phyloP scores from a whole-genome alignment of 1,140 invertebrate species.

The Drosophila bocki region DNA sequence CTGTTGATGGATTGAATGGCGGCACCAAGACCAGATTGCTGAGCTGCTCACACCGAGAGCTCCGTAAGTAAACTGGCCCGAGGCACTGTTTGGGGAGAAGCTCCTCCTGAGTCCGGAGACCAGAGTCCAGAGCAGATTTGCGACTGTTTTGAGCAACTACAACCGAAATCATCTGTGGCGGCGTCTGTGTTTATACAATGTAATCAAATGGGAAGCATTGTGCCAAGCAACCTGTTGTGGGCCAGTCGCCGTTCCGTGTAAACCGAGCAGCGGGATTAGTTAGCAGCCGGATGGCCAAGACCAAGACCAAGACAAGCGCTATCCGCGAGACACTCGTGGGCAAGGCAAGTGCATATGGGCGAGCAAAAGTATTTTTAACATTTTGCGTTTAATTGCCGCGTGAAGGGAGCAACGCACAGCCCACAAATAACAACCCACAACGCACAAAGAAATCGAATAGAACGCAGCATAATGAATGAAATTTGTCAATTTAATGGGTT shows the following conservation, averaged over 20 bases:
- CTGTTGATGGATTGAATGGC: conserved; percentile 5
- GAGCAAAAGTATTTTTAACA: conserved; percentile 34
- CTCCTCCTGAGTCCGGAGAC: background rate
- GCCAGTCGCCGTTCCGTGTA: conserved; percentile 58
- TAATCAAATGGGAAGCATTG: conserved; percentile 60
- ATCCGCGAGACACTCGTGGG: conserved; percentile 35
- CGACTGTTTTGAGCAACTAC: conserved; percentile 52
- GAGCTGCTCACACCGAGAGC: conserved; percentile 2
- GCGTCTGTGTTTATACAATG: conserved; percentile 75
- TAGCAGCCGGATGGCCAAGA: background rate
- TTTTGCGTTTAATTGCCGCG: conserved; percentile 68
- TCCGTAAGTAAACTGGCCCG: conserved; percentile 11
- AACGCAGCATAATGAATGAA: conserved; percentile 71
- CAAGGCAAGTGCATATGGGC: background rate
- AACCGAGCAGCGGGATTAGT: conserved; percentile 34
- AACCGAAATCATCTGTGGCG: conserved; percentile 50
- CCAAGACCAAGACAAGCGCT: conserved; percentile 32
- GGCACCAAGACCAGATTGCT: background rate
- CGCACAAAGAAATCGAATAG: conserved; percentile 58
- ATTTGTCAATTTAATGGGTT: conserved; percentile 77
- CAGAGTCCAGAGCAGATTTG: conserved; percentile 17
- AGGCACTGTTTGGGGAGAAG: background rate
- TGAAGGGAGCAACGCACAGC: conserved; percentile 16
- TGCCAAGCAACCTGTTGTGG: conserved; percentile 65
- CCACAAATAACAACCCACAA: background rate